Conservation (phyloP, 2,888 invertebrate genomes). For the Horisme vitalbata region DNA sequence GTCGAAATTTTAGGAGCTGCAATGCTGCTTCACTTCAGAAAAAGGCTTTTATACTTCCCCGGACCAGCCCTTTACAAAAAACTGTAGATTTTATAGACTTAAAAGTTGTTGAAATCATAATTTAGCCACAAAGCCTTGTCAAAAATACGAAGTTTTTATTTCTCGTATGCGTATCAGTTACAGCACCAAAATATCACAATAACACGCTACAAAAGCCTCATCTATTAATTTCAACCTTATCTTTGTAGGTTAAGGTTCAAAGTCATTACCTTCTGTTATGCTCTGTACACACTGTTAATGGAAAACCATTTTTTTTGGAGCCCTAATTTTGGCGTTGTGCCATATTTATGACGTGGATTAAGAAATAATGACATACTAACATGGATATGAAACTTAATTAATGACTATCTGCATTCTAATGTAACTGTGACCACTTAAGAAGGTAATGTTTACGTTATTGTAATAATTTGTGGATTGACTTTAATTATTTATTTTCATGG, state of each 20-base stretch:
- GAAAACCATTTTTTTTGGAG: slow-evolving; percentile 34
- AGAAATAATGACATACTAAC: slow-evolving; percentile 10
- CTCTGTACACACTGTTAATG: slow-evolving; percentile 29
- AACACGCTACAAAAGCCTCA: not conserved
- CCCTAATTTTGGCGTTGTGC: slow-evolving; percentile 34
- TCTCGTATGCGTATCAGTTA: not conserved
- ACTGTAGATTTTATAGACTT: too few relatives aligned
- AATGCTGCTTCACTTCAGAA: too few relatives aligned
- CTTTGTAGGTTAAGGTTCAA: slow-evolving; percentile 6
- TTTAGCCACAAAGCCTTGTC: too few relatives aligned
- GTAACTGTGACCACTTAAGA: too few relatives aligned
- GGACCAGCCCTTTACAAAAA: too few relatives aligned
- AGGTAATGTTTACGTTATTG: too few relatives aligned
- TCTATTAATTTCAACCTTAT: slow-evolving; percentile 11
- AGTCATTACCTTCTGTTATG: slow-evolving; percentile 7
- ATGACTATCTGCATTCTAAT: too few relatives aligned
- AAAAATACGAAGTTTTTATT: not conserved
- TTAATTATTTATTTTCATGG: too few relatives aligned
- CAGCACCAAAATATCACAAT: slow-evolving; percentile 15
- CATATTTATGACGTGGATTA: slow-evolving; percentile 33
- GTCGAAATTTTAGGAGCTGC: too few relatives aligned
- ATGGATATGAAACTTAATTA: slow-evolving; percentile 9
- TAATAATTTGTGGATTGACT: too few relatives aligned
- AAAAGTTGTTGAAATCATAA: too few relatives aligned
- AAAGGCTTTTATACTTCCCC: too few relatives aligned